Evolutionary conservation across 2,888 invertebrate genomes (phyloP), one percentile per base, ranked within the genome.

Genomic region (Apodemia zela): DNA sequence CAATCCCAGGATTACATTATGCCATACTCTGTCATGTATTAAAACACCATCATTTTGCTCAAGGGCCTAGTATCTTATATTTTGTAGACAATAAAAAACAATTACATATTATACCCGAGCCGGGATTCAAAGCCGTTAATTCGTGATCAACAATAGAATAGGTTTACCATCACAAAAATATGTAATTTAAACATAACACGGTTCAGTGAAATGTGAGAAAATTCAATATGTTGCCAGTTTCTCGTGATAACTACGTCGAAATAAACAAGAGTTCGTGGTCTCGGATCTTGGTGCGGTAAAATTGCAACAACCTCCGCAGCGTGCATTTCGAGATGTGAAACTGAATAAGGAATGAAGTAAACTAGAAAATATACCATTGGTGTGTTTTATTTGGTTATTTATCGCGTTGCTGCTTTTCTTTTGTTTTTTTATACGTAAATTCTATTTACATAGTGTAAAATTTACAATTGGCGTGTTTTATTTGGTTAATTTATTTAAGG

Each of bases 221-320:
- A 57, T 62, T 62, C 57, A 57, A 42, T 42, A n/a, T 58, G 58
- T 63, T 29, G 10, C 59, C 18, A 25, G 45, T 38, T 25, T 38
- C 60, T 33, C 45, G 62, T 58, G 54, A 54, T 62, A 58, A 62
- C 61, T 35, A 61, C 35, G 33, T 15, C 61, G 61, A 51, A 54
- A 33, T 35, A 45, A 63, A 63, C 62, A 33, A 58, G 42, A 57
- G 13, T 47, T 58, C 58, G 62, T 15, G 47, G 29, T 63, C 58
- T 63, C 29, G 45, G 58, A 13, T 29, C 58, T 42, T 25, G 57
- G 57, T 29, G 62, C 29, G 62, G 62, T 47, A 35, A 45, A 49
- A 63, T 63, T 47, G 47, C 49, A 59, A 45, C 58, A 59, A 59
- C 45, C 33, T 42, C 62, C 45, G 62, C 62, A 62, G 45, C 45